Conservation (phyloP, 2,113 vertebrate species). For the Rana temporaria region DNA sequence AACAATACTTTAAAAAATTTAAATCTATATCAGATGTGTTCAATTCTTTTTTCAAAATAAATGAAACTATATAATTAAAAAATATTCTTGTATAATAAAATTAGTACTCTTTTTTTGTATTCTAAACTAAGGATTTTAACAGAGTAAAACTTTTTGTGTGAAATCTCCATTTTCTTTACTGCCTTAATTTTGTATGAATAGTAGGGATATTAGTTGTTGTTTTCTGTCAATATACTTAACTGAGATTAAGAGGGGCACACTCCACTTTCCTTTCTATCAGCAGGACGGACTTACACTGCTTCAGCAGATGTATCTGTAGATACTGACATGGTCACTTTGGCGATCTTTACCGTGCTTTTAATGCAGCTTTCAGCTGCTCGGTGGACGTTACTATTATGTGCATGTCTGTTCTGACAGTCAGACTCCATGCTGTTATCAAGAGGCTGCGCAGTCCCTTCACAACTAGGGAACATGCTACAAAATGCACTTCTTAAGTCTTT, state of each 20-base stretch:
- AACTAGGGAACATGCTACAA: conserved; percentile 90
- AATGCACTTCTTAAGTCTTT: conserved; percentile 95
- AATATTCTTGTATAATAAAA: conserved; percentile 60
- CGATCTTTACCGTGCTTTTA: conserved; percentile 99
- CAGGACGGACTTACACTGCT: conserved; percentile 80
- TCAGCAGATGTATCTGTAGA: conserved; percentile 98
- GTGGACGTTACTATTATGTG: conserved; percentile 86
- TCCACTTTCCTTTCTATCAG: conserved; percentile 62
- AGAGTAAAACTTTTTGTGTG: conserved; percentile 1
- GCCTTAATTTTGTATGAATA: background rate
- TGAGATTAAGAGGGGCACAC: conserved; percentile 61
- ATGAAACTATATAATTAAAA: conserved; percentile 69
- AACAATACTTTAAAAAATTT: conserved; percentile 59
- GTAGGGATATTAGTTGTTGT: conserved; percentile 51
- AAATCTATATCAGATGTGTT: conserved; percentile 61
- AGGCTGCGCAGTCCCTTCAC: conserved; percentile 86
- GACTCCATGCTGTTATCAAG: conserved; percentile 98
- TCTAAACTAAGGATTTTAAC: conserved; percentile 25
- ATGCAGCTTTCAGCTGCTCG: conserved; percentile 95
- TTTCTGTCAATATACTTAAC: conserved; percentile 7
- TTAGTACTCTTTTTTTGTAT: conserved; percentile 41
- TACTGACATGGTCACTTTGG: conserved; percentile 99
- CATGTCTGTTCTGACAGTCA: conserved; percentile 92
- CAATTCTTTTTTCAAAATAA: conserved; percentile 68
- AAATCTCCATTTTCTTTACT: background rate